Conservation (phyloP, 2,797 vertebrate genomes). For the Falco peregrinus region DNA sequence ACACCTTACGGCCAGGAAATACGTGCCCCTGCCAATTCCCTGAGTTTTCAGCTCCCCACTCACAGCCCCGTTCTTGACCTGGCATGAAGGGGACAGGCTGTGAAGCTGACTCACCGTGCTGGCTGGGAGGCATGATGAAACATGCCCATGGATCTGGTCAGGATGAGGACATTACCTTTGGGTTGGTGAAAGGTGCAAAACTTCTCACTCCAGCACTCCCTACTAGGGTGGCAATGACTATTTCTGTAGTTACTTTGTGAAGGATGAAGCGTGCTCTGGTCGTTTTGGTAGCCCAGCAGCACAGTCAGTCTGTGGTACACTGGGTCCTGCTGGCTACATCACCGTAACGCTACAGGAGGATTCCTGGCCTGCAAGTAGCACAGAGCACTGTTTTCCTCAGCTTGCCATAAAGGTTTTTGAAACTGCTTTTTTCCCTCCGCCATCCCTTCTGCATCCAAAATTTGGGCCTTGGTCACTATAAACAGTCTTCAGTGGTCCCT, state of each 20-base stretch:
- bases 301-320: background rate
- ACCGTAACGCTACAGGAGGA: background rate
- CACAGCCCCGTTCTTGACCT: background rate
- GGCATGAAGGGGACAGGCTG: background rate
- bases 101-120: background rate
- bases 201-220: fast-evolving
- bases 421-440: background rate
- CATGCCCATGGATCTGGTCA: fast-evolving
- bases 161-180: background rate
- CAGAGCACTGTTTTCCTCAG: no score
- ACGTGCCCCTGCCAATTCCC: background rate
- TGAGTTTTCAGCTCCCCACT: background rate
- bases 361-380: background rate
- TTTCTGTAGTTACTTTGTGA: background rate
- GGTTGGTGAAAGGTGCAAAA: background rate
- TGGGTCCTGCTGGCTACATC: background rate
- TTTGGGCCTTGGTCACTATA: background rate
- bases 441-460: background rate
- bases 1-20: background rate
- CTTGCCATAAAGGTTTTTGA: no score
- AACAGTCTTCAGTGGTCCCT: background rate
- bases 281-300: background rate
- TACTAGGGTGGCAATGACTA: fast-evolving
- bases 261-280: background rate
- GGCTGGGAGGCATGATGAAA: background rate